Conservation (phyloP, 2,797 vertebrate species). For the Schizothorax lantsangensis region DNA sequence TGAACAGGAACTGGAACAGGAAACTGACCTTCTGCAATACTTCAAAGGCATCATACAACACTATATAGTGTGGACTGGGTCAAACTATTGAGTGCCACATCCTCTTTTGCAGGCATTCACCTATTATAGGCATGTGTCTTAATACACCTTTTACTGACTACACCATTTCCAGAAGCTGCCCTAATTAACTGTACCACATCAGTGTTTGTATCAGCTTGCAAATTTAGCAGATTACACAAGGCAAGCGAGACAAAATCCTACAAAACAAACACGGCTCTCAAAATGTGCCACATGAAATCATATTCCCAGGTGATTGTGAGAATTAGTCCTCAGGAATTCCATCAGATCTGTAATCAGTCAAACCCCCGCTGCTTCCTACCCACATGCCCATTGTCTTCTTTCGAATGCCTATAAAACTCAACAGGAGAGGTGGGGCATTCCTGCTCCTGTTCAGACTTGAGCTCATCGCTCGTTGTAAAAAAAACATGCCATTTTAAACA, state of each 20-base stretch:
- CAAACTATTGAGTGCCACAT: neutral
- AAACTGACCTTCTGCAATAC: neutral
- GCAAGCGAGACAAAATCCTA: neutral
- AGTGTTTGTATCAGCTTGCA: neutral
- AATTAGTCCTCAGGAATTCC: slow-evolving; percentile 71
- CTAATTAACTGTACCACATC: neutral
- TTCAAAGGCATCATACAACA: neutral
- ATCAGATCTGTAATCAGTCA: slow-evolving; percentile 46
- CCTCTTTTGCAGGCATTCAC: slow-evolving; percentile 53
- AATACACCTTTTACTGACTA: neutral
- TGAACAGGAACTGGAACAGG: too few species aligned
- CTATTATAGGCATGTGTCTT: slow-evolving; percentile 61
- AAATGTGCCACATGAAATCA: slow-evolving; percentile 71
- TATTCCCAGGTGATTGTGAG: slow-evolving; percentile 68
- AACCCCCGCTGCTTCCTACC: slow-evolving; percentile 22
- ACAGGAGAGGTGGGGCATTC: slow-evolving; percentile 66
- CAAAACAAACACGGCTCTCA: neutral
- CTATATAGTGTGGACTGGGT: neutral
- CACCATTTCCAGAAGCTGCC: neutral
- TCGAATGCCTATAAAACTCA: slow-evolving; percentile 75
- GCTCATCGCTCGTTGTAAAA: neutral
- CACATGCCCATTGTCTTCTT: slow-evolving; percentile 68
- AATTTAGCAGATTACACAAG: neutral
- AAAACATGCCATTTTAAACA: slow-evolving; percentile 33
- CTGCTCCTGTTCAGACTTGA: slow-evolving; percentile 64